These are phyloP conservation scores for Formica selysi DNA, from an alignment of 1,140 invertebrate genomes.

Conservation along the genomic window DNA sequence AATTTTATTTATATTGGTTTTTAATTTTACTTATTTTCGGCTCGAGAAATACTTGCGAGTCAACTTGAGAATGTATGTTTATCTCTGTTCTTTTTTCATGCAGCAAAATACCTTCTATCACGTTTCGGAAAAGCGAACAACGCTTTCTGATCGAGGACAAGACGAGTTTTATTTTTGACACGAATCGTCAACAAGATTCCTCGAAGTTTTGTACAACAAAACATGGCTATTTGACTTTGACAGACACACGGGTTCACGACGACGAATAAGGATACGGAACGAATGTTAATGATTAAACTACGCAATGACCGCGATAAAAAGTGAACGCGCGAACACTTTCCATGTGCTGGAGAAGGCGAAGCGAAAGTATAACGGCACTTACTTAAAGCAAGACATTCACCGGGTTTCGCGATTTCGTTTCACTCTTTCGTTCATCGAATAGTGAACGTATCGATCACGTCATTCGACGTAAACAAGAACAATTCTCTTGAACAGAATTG, in stretches of 20 bases:
- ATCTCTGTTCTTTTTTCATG: background rate
- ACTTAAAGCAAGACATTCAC: constrained; percentile 10
- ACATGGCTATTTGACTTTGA: background rate
- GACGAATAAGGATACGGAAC: background rate
- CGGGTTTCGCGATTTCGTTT: constrained; percentile 3
- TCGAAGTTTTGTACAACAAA: background rate
- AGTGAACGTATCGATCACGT: background rate
- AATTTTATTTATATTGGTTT: constrained; percentile 2
- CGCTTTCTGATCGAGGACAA: background rate
- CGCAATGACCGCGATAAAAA: background rate
- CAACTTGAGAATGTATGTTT: background rate
- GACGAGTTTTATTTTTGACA: background rate
- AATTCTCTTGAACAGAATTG: background rate
- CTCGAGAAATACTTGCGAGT: background rate
- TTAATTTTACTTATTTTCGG: too few species aligned
- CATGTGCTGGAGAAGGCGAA: background rate
- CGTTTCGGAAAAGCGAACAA: background rate
- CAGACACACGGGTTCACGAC: background rate
- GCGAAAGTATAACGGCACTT: constrained; percentile 43
- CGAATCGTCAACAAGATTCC: background rate
- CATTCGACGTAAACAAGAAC: background rate
- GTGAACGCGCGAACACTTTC: constrained; percentile 25
- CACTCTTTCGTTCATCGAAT: background rate
- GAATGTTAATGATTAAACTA: background rate
- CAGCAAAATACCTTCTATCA: background rate